A percentile compares a stretch with the other conserved stretches of the same genome.
Conservation (phyloP, 2,113 vertebrate species). For the Stegastes partitus region DNA sequence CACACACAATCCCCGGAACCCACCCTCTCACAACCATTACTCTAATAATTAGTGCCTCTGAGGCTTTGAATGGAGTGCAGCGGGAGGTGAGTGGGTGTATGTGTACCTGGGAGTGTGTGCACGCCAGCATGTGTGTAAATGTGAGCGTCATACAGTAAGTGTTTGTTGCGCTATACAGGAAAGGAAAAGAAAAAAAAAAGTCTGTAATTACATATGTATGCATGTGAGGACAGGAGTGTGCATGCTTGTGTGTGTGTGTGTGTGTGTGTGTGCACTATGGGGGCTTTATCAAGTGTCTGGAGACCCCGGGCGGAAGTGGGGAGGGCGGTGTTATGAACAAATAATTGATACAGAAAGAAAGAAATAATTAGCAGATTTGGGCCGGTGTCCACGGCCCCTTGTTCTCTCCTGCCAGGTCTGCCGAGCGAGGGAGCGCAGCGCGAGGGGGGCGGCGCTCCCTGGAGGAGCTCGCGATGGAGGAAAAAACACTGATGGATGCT, state of each 20-base stretch:
- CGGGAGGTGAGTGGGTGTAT: constrained; percentile 66
- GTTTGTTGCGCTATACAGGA: constrained; percentile 29
- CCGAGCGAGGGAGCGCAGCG: constrained; percentile 57
- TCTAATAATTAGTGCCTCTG: constrained; percentile 88
- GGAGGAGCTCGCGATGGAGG: constrained; percentile 72
- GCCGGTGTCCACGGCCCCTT: constrained; percentile 77
- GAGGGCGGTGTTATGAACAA: constrained; percentile 83
- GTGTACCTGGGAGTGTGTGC: constrained; percentile 46
- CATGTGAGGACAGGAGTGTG: constrained; percentile 14
- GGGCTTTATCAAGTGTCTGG: constrained; percentile 84
- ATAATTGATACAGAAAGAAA: constrained; percentile 87
- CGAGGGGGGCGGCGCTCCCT: constrained; percentile 63
- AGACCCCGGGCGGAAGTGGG: constrained; percentile 75
- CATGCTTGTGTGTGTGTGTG: constrained; percentile 16
- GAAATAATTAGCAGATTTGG: constrained; percentile 88
- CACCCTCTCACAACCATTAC: constrained; percentile 82
- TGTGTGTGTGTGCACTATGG: constrained; percentile 43
- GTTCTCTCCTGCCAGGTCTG: constrained; percentile 76
- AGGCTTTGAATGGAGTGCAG: constrained; percentile 83
- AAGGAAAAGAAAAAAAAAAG: too few relatives aligned
- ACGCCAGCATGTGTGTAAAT: constrained; percentile 37
- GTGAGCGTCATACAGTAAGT: constrained; percentile 42
- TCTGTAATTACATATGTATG: constrained; percentile 53
- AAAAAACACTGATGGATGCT: constrained; percentile 83
- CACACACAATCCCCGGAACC: constrained; percentile 71